Percentiles rank a stretch among this genome's conserved stretches.
These are phyloP conservation scores for Otus scops DNA, from an alignment of 2,797 vertebrate species.

Conservation along the genomic window DNA sequence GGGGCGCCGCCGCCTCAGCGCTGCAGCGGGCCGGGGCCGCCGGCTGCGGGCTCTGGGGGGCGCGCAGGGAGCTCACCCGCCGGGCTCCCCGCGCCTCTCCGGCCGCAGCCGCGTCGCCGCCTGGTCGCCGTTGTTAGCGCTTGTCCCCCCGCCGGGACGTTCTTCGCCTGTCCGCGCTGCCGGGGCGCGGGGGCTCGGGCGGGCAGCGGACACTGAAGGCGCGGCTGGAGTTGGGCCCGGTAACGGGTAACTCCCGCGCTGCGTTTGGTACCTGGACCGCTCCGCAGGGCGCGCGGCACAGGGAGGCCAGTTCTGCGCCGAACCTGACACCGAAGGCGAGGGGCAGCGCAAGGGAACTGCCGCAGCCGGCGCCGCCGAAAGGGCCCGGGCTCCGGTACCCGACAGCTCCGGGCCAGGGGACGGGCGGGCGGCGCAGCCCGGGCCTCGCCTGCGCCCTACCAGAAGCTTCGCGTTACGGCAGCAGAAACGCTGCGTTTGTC, in stretches of 20 bases:
- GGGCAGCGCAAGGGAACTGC: no score
- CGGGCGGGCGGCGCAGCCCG: fast-evolving
- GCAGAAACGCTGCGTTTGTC: fast-evolving
- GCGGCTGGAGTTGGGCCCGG: no score
- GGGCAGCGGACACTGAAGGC: fast-evolving
- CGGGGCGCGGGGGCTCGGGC: not conserved
- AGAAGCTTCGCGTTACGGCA: not conserved
- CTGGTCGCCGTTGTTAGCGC: fast-evolving
- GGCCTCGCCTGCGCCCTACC: fast-evolving
- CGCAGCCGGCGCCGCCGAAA: fast-evolving
- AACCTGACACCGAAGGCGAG: fast-evolving
- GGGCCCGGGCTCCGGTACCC: fast-evolving
- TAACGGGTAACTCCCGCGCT: fast-evolving
- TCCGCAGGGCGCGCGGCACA: fast-evolving
- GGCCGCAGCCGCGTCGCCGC: not conserved
- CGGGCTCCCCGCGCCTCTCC: no score
- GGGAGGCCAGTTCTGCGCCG: fast-evolving
- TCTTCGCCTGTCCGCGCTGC: no score
- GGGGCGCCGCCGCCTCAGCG: not conserved
- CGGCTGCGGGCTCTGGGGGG: not conserved
- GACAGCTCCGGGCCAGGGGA: not conserved
- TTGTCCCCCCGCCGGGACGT: no score
- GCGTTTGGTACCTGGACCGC: no score
- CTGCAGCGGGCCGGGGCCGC: not conserved
- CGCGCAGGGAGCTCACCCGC: fast-evolving